Base-by-base conservation (phyloP, 1,140 invertebrate genomes). In the Drosophila takahashii region DNA sequence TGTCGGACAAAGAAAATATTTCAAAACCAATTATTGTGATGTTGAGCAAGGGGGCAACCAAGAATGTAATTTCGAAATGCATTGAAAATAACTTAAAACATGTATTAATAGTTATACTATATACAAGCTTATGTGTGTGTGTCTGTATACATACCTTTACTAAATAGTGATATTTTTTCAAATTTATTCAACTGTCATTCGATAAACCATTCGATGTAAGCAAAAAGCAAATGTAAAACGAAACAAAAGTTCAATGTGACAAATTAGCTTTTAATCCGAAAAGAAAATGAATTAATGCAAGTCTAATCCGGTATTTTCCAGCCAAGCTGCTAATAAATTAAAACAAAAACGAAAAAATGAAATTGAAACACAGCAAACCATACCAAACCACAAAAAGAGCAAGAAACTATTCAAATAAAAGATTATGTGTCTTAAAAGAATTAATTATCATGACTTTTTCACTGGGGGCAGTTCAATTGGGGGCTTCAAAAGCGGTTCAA, bases 361-460 rank as follows among this genome's bases (percentile, higher is more conserved):
- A 60, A 59, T 61, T 47, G 10, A 47, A 58, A 72, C 78, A 18
- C 22, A 50, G 42, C 48, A 71, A 60, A 62, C 52, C 39, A 76
- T 67, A 52, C 64, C 81, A 65, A 52, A 52, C 45, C 42, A 72
- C 53, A 89, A 69, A 58, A 81, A 76, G 59, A 62, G 65, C 65
- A 71, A 70, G 18, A 62, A 81, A 84, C 84, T 87, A 87, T 89
- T 90, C 54, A 89, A 89, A 89, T 89, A 90, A 89, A 89, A 80
- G 84, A 89, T 89, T 89, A 89, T 89, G 84, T 89, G 84, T 89
- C 80, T 89, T 89, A 80, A 89, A 83, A 89, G 42, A 72, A 89
- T 80, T 77, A 80, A 80, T 73, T 76, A 69, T 66, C 41, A 29
- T 66, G 84, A 70, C 54, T 83, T 87, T 83, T 89, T 77, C 69